These are phyloP conservation scores for Volucella bombylans DNA, from an alignment of 2,888 invertebrate species.

Conservation along the genomic window DNA sequence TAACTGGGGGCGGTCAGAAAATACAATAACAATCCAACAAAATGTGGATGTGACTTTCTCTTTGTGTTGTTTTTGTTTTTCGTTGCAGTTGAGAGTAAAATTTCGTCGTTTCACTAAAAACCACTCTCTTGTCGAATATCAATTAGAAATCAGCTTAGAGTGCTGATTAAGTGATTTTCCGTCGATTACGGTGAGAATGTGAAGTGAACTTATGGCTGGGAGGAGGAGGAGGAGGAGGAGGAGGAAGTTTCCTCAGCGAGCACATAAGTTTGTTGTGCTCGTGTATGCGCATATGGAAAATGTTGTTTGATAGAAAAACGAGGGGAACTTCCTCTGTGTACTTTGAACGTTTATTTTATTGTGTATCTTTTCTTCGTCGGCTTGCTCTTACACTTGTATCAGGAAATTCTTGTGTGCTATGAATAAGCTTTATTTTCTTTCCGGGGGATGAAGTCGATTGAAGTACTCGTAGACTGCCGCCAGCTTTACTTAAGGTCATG, in stretches of 20 bases:
- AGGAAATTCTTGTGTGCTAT: not conserved
- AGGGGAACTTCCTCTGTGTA: conserved; percentile 32
- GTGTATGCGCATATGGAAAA: conserved; percentile 18
- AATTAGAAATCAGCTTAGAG: conserved; percentile 63
- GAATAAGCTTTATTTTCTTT: not conserved
- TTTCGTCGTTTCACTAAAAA: conserved; percentile 10
- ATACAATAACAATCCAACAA: conserved; percentile 43
- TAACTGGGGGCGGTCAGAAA: conserved; percentile 65
- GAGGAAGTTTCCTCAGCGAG: not conserved
- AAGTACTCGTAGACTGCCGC: not conserved
- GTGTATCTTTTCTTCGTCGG: not conserved
- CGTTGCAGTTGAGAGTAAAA: conserved; percentile 16
- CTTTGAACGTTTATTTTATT: conserved; percentile 10
- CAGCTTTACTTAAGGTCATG: conserved; percentile 20
- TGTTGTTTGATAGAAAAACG: conserved; percentile 22
- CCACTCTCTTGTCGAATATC: conserved; percentile 53
- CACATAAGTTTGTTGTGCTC: no score
- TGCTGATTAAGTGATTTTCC: conserved; percentile 55
- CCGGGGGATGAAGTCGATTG: not conserved
- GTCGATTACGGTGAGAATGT: conserved; percentile 41
- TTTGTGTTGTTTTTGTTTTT: conserved; percentile 47
- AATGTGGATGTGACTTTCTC: conserved; percentile 58
- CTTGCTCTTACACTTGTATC: not conserved
- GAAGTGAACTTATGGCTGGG: not conserved
- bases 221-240: not conserved